Base-by-base conservation (phyloP, 2,113 vertebrate species). In the Channa argus region DNA sequence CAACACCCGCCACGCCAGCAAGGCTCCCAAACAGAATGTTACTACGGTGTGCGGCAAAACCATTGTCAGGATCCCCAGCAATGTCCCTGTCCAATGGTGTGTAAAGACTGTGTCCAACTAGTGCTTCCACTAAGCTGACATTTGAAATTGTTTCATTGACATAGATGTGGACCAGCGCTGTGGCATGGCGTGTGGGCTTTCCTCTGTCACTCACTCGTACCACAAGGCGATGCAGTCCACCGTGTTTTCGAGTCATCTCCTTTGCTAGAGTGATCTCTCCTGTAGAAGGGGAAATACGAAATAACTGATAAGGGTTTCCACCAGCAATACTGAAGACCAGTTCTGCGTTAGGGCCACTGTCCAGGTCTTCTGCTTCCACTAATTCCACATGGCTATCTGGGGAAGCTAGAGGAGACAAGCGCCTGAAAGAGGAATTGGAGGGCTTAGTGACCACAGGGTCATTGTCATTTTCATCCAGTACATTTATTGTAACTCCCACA, bases 401-500 rank as follows among this genome's bases (percentile, higher is more conserved):
- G 58, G 94, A 95, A 3, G 97, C 96, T 55, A 96, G 89, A 3
- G 97, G 98, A 47, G 96, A 96, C 73, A 99, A 92, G 68, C 91
- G 95, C 55, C 92, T 95, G 84, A 96, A 99, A 59, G 98, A 98
- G 12, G 96, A 96, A 7, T 99, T 99, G 79, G 97, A 97, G 6
- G 98, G 98, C 14, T 96, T 96, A 0, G 97, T 99, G 79, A 99
- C 95, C 10, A 97, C 97, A 1, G 98, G 97, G 1, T 98, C 96
- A 0, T 99, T 99, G 90, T 99, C 98, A 8, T 99, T 99, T 89
- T 99, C 98, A 82, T 99, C 98, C 41, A 99, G 89, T 39, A 99
- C 97, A 0, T 99, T 99, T 90, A 99, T 99, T 36, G 97, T 98
- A 77, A 99, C 97, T 0, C 97, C 97, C 0, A 99, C 98, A 0